Base-by-base conservation (phyloP, 2,888 invertebrate species). In the Zeuzera pyrina region DNA sequence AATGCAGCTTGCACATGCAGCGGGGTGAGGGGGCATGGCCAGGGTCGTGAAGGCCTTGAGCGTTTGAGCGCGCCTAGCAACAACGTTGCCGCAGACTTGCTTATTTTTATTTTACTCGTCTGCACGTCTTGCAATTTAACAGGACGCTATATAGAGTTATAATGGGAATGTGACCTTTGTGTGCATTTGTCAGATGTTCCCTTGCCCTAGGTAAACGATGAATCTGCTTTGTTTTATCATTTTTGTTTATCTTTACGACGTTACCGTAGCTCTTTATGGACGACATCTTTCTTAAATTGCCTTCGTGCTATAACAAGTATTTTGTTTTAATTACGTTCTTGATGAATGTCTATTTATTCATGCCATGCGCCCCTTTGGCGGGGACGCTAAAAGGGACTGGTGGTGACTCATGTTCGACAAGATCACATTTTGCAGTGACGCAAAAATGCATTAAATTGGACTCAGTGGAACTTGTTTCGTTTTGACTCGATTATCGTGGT, bases 1-100 rank as follows among this genome's bases (percentile, higher is more conserved):
- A 53, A 52, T 61, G 65, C 55, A 55, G 47, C 51, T 46, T 67
- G 66, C 69, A 69, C 63, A 66, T 67, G 73, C 62, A 29, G 37
- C 43, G 53, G 25, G 29, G 23, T 11, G n/a, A 22, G 53, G 51
- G 41, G 57, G 62, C 68, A 69, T 47, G 67, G 71, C 71, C 72
- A 72, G 60, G 73, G 73, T 62, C 71, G 62, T 37, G 46, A 39
- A 67, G 76, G 72, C 83, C 81, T 83, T 83, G 81, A 68, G 58
- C 66, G 58, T 79, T 83, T 83, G 81, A 68, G 58, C 66, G 58
- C 66, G 73, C 77, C 59, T 79, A 76, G 78, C 74, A 83, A 81
- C 81, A 71, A 60, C 62, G 56, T 59, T 58, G 25, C 25, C 13
- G 25, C 25, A 11, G 25, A 43, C 45, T 67, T 63, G 67, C 70